A percentile compares a stretch with the other conserved stretches of the same genome.
phyloP scores from a whole-genome alignment of 1,140 invertebrate genomes.

The Chionoecetes opilio region DNA sequence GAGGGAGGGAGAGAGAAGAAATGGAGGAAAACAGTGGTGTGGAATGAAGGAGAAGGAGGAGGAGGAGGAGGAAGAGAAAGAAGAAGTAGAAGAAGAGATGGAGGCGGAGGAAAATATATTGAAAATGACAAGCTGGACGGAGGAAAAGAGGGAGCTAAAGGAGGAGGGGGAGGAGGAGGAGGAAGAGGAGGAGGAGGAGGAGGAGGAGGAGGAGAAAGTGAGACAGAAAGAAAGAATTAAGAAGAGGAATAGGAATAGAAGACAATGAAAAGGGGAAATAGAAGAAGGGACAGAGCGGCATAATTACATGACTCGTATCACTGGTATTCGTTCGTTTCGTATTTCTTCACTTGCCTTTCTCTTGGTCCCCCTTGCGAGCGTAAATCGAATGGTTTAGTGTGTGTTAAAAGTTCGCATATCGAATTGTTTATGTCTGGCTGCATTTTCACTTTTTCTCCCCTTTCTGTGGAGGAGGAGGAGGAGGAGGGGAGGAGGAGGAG shows the following conservation, averaged over 20 bases:
- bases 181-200: background rate
- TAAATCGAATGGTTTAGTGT: slow-evolving; percentile 1
- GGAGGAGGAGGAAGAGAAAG: background rate
- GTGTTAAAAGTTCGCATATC: slow-evolving; percentile 20
- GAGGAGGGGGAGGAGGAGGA: too few relatives aligned
- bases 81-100: background rate
- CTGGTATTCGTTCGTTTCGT: background rate
- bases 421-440: background rate
- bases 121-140: background rate
- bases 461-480: background rate
- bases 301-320: background rate
- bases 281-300: background rate
- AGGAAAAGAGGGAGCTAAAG: too few relatives aligned
- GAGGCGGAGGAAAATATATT: background rate
- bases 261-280: background rate
- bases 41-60: background rate
- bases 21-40: background rate
- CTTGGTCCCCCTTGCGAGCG: background rate
- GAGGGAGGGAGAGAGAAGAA: background rate
- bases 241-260: background rate
- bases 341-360: background rate
- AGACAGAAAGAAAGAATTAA: background rate
- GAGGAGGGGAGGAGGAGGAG: background rate
- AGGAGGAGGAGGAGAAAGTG: background rate
- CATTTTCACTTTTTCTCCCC: background rate